Evolutionary conservation across 2,113 vertebrate genomes (phyloP), one percentile per base, ranked within the genome.

Genomic region (Cebus imitator): DNA sequence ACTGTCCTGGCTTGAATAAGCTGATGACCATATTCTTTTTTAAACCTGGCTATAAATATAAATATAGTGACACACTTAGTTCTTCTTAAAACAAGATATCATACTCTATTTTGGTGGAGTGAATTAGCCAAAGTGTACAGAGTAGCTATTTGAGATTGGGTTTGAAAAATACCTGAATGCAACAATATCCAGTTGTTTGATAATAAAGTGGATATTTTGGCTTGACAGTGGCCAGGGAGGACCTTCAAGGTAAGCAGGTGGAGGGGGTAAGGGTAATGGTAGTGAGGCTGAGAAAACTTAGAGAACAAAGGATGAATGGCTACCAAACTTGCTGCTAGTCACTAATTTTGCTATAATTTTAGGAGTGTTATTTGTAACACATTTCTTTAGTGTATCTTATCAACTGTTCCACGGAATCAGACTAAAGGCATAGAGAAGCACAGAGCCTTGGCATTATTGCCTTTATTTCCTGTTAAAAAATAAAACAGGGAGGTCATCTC

Each of bases 71-170:
- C 79, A 83, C 91, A 96, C 68, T 94, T 97, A 90, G 50, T 93
- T 91, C 58, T 94, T 98, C 93, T 95, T 37, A 94, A 97, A 95
- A 88, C 75, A 96, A 93, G 87, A 78, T 87, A 72, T 73, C 94
- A 96, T 81, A 55, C 48, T 96, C 80, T 95, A 87, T 97, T 95
- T 96, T 94, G 45, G 92, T 90, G 58, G n/a, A 88, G 85, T 88
- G 94, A 94, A 50, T 89, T 89, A 96, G 84, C 76, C 45, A 73
- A 87, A 81, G 50, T 94, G 81, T 55, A 72, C 72, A 78, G 27
- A 52, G 78, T 86, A 73, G 73, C 84, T 75, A 97, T 72, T 81
- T 89, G 76, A 97, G 85, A 93, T 94, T 95, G 50, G 79, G 43
- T 72, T 96, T 96, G 85, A 84, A 81, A 64, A 94, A 32, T 86